These are phyloP conservation scores for Nibea albiflora DNA, from an alignment of 2,113 vertebrate species.

Conservation along the genomic window DNA sequence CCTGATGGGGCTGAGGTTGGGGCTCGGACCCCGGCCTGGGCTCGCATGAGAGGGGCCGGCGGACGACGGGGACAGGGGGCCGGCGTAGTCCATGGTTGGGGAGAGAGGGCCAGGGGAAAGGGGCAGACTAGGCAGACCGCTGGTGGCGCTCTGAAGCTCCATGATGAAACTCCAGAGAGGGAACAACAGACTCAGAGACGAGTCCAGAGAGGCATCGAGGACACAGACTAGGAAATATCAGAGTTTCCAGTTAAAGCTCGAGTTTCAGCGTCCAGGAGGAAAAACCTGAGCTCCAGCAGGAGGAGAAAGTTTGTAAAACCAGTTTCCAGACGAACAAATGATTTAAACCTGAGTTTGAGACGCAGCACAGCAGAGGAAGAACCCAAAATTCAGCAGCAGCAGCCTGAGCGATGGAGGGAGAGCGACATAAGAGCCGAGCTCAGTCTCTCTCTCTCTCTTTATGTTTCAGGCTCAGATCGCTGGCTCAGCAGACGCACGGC, in stretches of 20 bases:
- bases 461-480: constrained; percentile 34
- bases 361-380: not conserved
- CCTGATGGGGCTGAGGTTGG: constrained; percentile 60
- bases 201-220: constrained; percentile 41
- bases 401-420: not conserved
- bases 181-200: not conserved
- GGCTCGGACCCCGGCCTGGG: constrained; percentile 47
- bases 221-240: not conserved
- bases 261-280: constrained; percentile 4
- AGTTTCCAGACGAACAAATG: not conserved
- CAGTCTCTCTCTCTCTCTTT: constrained; percentile 17
- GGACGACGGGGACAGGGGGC: constrained; percentile 55
- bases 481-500: constrained; percentile 70
- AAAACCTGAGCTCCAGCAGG: not conserved
- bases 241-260: not conserved
- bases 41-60: constrained; percentile 42
- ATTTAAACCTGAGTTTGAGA: constrained; percentile 17
- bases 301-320: not conserved
- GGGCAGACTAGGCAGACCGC: constrained; percentile 83
- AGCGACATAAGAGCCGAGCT: constrained; percentile 4
- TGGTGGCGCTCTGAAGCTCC: constrained; percentile 91
- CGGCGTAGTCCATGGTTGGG: constrained; percentile 65
- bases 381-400: not conserved
- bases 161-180: constrained; percentile 75
- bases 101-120: constrained; percentile 81